A percentile compares a stretch with the other conserved stretches of the same genome.
These are phyloP conservation scores for Drosophila ironensis DNA, from an alignment of 1,140 invertebrate species.

Conservation along the genomic window DNA sequence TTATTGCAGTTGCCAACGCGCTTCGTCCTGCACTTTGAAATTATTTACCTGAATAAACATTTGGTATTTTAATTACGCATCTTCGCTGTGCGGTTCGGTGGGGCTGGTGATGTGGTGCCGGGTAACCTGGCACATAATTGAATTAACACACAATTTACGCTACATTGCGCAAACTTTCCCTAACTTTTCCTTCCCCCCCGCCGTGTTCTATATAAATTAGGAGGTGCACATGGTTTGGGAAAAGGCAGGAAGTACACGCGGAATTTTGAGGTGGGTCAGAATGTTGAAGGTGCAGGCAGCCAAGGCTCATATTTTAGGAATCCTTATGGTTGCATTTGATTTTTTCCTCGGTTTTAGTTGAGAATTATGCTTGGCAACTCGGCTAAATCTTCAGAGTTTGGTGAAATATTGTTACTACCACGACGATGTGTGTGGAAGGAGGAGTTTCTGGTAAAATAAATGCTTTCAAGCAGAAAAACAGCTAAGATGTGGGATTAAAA, in stretches of 20 bases:
- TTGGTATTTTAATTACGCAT: conserved; percentile 80
- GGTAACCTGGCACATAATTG: conserved; percentile 58
- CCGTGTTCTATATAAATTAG: neutral
- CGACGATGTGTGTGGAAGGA: too few species aligned
- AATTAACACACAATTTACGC: conserved; percentile 79
- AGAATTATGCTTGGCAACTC: conserved; percentile 24
- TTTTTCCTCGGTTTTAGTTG: neutral
- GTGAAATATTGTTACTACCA: conserved; percentile 2
- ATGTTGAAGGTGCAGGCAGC: neutral
- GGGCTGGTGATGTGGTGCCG: neutral
- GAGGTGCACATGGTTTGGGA: neutral
- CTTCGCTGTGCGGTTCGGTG: conserved; percentile 19
- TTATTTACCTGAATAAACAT: conserved; percentile 81
- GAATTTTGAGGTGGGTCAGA: conserved; percentile 1
- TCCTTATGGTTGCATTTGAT: neutral
- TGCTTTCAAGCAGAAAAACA: too few species aligned
- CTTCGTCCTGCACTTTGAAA: conserved; percentile 63
- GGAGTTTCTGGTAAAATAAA: conserved; percentile 10
- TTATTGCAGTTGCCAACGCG: conserved; percentile 69
- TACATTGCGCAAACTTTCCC: conserved; percentile 75
- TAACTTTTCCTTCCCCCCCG: conserved; percentile 7
- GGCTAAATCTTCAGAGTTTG: conserved; percentile 16
- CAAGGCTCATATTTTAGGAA: conserved; percentile 5
- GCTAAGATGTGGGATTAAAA: too few species aligned
- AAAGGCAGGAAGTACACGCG: too few species aligned